Percentiles rank a stretch among this genome's conserved stretches.
Conservation (phyloP, 2,797 vertebrate genomes). For the Sebastes taczanowskii region DNA sequence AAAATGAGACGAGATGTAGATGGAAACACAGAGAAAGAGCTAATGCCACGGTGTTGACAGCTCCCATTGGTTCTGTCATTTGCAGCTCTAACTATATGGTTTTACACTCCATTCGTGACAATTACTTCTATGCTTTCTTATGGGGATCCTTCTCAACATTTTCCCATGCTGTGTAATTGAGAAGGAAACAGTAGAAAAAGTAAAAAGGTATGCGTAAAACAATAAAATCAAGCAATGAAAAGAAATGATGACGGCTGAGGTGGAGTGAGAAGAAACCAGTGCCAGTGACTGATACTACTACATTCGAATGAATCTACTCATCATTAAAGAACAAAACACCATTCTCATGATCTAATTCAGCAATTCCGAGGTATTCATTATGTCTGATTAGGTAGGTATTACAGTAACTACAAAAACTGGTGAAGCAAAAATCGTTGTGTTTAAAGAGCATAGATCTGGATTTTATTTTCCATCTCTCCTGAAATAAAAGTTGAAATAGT, state of each 20-base stretch:
- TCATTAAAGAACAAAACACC: background rate
- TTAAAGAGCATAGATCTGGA: background rate
- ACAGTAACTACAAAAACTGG: background rate
- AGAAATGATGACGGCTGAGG: background rate
- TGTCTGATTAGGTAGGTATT: background rate
- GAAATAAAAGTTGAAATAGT: background rate
- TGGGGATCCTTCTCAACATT: background rate
- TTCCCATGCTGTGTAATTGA: background rate
- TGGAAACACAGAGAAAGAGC: background rate
- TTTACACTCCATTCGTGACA: background rate
- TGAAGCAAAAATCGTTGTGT: background rate
- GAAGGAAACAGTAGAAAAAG: background rate
- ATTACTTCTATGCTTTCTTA: background rate
- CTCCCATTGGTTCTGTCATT: constrained; percentile 1
- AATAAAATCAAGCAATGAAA: background rate
- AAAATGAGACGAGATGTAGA: background rate
- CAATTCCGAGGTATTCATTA: background rate
- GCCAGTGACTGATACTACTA: background rate
- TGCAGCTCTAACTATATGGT: background rate
- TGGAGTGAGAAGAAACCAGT: background rate
- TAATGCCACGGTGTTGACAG: background rate
- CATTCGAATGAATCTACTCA: background rate
- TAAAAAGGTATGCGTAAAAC: background rate
- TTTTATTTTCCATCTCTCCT: background rate
- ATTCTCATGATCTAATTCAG: background rate